Evolutionary conservation across 2,113 vertebrate genomes (phyloP).

Genomic region (Acrocephalus arundinaceus): DNA sequence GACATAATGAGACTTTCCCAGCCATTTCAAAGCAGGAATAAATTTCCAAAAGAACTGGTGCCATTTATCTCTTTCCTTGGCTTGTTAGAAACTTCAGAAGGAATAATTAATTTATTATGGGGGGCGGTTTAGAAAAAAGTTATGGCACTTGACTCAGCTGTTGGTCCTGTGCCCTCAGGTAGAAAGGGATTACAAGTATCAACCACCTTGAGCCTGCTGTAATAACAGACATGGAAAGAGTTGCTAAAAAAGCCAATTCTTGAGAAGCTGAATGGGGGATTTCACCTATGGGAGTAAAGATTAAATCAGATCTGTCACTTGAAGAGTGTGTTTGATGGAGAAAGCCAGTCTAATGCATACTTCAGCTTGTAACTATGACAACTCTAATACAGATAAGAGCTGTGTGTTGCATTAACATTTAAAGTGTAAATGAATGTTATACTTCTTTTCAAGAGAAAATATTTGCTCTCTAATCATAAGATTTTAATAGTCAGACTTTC

Average conservation of each 20-base stretch:
- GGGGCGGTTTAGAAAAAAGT: no score
- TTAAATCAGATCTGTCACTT: constrained; percentile 20
- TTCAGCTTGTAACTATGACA: constrained; percentile 35
- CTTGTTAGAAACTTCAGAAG: neutral
- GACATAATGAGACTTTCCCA: neutral
- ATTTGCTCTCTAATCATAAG: constrained; percentile 40
- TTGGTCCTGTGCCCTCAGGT: neutral
- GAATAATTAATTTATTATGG: neutral
- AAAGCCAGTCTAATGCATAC: neutral
- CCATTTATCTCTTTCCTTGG: neutral
- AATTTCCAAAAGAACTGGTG: neutral
- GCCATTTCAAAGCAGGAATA: neutral
- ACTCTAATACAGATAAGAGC: constrained; percentile 6
- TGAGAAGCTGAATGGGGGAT: neutral
- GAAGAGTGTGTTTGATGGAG: neutral
- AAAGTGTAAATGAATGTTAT: constrained; percentile 20
- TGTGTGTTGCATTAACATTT: constrained; percentile 16
- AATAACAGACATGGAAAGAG: neutral
- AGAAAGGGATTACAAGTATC: neutral
- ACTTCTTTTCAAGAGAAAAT: constrained; percentile 10
- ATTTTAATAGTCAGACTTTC: neutral
- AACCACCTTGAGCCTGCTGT: neutral
- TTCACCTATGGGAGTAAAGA: neutral
- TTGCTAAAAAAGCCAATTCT: neutral
- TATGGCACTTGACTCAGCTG: neutral